Evolutionary conservation across 2,888 invertebrate genomes (phyloP), one percentile per base, ranked within the genome.

Genomic region (Caenorhabditis virilis): DNA sequence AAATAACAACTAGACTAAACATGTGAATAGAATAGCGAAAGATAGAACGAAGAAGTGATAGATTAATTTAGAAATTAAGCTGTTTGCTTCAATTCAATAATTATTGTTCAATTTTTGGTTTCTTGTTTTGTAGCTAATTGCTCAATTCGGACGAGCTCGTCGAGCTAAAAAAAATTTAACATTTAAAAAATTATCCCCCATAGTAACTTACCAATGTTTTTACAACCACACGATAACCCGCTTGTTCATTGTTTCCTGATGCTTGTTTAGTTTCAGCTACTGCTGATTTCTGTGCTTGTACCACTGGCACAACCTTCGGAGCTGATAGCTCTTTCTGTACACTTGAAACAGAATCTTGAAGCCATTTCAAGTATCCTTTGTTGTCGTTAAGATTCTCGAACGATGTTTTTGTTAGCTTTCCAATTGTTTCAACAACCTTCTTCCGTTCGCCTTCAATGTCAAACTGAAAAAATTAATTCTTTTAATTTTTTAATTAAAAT

Each of bases 351-450:
- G 57, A 20, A 9, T 64, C 51, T 5, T 27, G 22, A 18, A 64
- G 23, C 51, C 51, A 64, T 7, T 50, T 41, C 26, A n/a, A 22
- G 15, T 16, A 0, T 42, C 51, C 63, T 27, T 46, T 27, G 5
- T 50, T 48, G 16, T 65, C 59, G 13, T 49, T 47, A 18, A 56
- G 25, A 5, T 43, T 25, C 16, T 59, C 53, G 26, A 55, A 56
- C 11, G 11, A 9, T 20, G 42, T 52, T n/a, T 45, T 49, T 1
- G 30, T 18, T 0, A 65, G n/a, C 11, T 35, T 45, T n/a, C 35
- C 38, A 11, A 65, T 13, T 6, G 25, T 27, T 3, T 35, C 49
- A 15, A 43, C 59, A 20, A 65, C 59, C 16, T 33, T 36, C 20
- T 48, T 50, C 1, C 65, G 36, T 16, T 56, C 59, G 25, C 22